Conservation (phyloP, 2,113 vertebrate species). For the Bubalus kerabau region DNA sequence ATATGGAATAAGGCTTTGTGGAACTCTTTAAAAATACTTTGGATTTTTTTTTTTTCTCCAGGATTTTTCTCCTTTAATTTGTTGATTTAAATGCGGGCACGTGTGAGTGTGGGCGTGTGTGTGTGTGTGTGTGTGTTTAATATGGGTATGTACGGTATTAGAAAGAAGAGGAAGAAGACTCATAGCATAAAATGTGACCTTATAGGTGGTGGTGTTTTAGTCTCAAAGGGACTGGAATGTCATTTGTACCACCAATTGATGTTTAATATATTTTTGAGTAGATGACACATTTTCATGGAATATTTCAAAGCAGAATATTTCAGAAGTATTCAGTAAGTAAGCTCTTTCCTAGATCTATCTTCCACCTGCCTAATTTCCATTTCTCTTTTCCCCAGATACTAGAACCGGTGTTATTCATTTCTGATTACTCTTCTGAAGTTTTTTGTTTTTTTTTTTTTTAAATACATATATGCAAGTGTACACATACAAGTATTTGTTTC, state of each 20-base stretch:
- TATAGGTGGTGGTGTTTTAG: neutral
- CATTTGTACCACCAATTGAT: neutral
- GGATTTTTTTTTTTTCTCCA: neutral
- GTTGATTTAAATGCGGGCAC: neutral
- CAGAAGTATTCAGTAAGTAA: neutral
- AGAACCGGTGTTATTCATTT: neutral
- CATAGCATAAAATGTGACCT: neutral
- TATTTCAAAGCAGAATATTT: neutral
- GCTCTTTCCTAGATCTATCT: neutral
- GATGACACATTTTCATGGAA: neutral
- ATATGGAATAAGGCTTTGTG: neutral
- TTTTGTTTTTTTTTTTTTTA: neutral
- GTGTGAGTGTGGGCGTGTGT: rapidly evolving
- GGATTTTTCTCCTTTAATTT: neutral
- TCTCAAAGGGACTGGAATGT: neutral
- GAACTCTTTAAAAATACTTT: neutral
- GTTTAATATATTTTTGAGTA: neutral
- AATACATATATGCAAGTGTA: neutral
- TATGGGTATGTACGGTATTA: neutral
- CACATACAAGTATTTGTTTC: neutral
- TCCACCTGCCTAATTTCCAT: neutral
- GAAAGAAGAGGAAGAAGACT: neutral
- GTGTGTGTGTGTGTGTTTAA: neutral
- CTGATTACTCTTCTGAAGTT: neutral
- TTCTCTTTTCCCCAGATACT: neutral